Conservation (phyloP, 2,888 invertebrate genomes). For the Amblyjoppa fuscipennis region DNA sequence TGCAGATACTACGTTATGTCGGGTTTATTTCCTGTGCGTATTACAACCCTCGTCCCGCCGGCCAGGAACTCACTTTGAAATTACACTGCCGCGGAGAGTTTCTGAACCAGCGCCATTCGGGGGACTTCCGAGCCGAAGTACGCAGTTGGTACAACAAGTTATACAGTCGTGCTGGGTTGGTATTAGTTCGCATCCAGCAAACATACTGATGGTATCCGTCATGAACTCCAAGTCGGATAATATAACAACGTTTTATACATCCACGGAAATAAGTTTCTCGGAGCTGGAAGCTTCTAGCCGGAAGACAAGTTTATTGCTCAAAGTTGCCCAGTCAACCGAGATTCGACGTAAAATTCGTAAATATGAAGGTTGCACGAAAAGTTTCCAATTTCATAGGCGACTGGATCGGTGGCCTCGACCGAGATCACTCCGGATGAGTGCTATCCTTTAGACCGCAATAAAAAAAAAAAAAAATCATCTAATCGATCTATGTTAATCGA, state of each 20-base stretch:
- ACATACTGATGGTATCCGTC: slow-evolving; percentile 2
- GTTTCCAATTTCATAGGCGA: background rate
- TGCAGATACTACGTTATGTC: background rate
- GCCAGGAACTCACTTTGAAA: slow-evolving; percentile 55
- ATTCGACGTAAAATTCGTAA: slow-evolving; percentile 38
- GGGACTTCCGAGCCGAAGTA: slow-evolving; percentile 33
- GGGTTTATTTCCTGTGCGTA: slow-evolving; percentile 40
- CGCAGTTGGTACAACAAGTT: background rate
- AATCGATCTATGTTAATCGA: background rate
- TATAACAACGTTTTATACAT: slow-evolving; percentile 3
- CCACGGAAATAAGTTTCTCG: slow-evolving; percentile 48
- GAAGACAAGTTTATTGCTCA: slow-evolving; percentile 56
- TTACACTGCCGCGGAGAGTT: slow-evolving; percentile 55
- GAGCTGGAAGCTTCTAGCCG: slow-evolving; percentile 22
- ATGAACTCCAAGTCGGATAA: background rate
- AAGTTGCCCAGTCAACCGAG: slow-evolving; percentile 29
- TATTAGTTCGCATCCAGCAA: slow-evolving; percentile 4
- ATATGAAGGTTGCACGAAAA: slow-evolving; percentile 11
- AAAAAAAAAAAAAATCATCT: background rate
- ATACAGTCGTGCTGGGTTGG: background rate
- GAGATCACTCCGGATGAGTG: background rate
- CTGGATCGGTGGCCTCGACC: background rate
- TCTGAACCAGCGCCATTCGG: slow-evolving; percentile 61
- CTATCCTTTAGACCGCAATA: background rate
- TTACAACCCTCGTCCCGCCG: background rate